Conservation (phyloP, 2,888 invertebrate species). For the Sisyra nigra region DNA sequence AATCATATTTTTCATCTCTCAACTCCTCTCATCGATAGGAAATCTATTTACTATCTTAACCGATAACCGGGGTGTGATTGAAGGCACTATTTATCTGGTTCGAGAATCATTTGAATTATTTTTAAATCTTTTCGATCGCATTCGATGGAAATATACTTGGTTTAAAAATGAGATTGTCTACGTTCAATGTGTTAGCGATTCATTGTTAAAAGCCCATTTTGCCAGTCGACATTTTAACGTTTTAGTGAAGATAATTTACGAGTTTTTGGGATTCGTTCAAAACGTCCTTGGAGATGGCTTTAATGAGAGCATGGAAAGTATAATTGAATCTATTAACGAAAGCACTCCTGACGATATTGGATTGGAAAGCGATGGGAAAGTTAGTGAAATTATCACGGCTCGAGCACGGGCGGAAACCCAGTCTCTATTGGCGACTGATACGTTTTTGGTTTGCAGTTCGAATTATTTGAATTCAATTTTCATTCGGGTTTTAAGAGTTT, state of each 20-base stretch:
- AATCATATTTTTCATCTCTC: too few relatives aligned
- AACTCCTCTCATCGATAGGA: too few relatives aligned
- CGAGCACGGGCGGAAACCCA: not conserved
- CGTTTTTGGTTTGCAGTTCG: slow-evolving; percentile 1
- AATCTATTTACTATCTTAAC: too few relatives aligned
- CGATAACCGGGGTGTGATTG: too few relatives aligned
- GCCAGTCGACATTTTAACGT: slow-evolving; percentile 3
- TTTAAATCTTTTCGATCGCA: not conserved
- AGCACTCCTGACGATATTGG: too few relatives aligned
- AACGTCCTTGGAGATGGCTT: not conserved
- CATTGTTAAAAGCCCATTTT: slow-evolving; percentile 3
- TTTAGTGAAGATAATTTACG: slow-evolving; percentile 1
- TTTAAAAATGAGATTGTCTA: not conserved
- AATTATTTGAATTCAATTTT: slow-evolving; percentile 1
- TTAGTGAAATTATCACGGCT: too few relatives aligned
- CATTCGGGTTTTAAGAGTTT: not conserved
- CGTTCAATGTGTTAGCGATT: slow-evolving; percentile 1
- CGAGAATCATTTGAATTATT: not conserved
- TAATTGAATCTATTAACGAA: too few relatives aligned
- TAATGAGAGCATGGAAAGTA: not conserved
- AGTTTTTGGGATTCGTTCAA: slow-evolving; percentile 3
- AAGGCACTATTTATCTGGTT: too few relatives aligned
- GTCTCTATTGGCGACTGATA: not conserved
- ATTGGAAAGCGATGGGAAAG: too few relatives aligned
- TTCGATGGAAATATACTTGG: slow-evolving; percentile 3